Evolutionary conservation across 2,113 vertebrate species (phyloP), one percentile per base, ranked within the genome.

Genomic region (Asarcornis scutulata): DNA sequence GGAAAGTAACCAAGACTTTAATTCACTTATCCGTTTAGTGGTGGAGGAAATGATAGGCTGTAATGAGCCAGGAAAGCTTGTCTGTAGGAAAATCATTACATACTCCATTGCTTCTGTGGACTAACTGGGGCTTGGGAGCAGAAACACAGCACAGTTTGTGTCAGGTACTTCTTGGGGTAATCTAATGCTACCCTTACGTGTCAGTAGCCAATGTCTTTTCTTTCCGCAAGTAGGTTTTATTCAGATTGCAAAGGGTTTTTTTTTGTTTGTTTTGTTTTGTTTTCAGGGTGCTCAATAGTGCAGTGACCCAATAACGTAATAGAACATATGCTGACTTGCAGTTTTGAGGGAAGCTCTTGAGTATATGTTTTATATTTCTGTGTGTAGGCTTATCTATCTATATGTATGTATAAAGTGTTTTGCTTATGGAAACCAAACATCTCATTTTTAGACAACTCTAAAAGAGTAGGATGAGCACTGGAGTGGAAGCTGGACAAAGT

Each of bases 41-140:
- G 67, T 93, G 90, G 85, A 96, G 85, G 77, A 83, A 91, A 55
- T 79, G 22, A 81, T 23, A 83, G 68, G 15, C 63, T 18, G 7
- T 66, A 69, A 91, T 44, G 42, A 96, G 88, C 59, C 85, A 80
- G 89, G 91, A 93, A 93, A 95, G 31, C 63, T 92, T 58, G 67
- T 85, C 75, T 93, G 75, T 75, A 91, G 92, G 84, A 89, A 95
- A 93, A 80, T 32, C 55, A 46, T 7, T 83, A 52, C 83, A 23
- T 52, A 9, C 29, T 63, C 60, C 3, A 0, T 27, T 50, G 26
- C 42, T 73, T 50, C 46, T 58, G 13, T 53, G 78, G 60, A 8
- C 80, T 63, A 29, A 29, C 25, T 76, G 81, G 32, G 55, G 46
- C 15, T 12, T 0, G 0, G 48, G 31, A 83, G 40, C 10, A 80